These are phyloP conservation scores for Papilio protenor DNA, from an alignment of 2,888 invertebrate genomes.

Conservation along the genomic window DNA sequence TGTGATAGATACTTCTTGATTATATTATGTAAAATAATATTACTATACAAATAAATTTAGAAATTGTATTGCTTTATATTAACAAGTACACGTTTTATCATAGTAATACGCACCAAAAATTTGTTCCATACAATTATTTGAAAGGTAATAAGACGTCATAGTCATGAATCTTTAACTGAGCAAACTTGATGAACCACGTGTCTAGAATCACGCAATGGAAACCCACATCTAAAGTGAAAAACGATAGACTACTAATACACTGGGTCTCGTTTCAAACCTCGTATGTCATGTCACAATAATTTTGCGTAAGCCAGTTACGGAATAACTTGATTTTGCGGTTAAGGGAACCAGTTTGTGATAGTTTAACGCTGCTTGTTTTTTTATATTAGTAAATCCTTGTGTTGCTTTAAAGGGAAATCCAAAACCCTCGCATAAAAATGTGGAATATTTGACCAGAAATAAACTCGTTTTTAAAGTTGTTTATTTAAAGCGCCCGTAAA, in stretches of 20 bases:
- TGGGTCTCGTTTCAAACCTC: not conserved
- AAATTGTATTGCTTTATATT: not conserved
- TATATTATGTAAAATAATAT: not conserved
- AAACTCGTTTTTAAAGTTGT: too few species aligned
- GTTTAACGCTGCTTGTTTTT: not conserved
- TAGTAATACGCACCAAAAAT: not conserved
- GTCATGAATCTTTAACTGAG: not conserved
- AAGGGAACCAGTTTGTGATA: constrained; percentile 23
- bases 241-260: not conserved
- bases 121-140: not conserved
- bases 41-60: not conserved
- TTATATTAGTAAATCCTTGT: constrained; percentile 8
- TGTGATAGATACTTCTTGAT: not conserved
- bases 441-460: not conserved
- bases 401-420: constrained; percentile 1
- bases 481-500: too few species aligned
- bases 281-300: constrained; percentile 38
- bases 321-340: constrained; percentile 36
- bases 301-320: constrained; percentile 42
- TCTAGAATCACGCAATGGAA: not conserved
- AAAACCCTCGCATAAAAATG: not conserved
- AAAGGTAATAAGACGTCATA: not conserved
- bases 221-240: not conserved
- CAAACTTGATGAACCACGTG: not conserved
- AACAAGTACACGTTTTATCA: not conserved